These are phyloP conservation scores for Pagetopsis macropterus DNA, from an alignment of 2,797 vertebrate genomes.

Conservation along the genomic window DNA sequence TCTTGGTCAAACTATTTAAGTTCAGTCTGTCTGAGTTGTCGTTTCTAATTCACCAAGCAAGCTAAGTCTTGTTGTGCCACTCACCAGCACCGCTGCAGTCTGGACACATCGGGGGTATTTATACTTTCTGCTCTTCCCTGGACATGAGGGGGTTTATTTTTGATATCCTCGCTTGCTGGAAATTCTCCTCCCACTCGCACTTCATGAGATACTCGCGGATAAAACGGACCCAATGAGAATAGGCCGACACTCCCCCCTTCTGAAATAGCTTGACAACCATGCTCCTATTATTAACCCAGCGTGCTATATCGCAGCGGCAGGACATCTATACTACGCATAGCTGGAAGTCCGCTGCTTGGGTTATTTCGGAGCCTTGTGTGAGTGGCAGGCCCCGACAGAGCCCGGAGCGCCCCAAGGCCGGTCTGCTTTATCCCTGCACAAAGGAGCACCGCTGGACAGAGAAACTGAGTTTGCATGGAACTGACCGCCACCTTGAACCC, in stretches of 20 bases:
- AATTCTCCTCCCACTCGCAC: conserved; percentile 92
- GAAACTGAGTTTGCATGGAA: conserved; percentile 6
- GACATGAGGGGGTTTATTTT: conserved; percentile 94
- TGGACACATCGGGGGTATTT: conserved; percentile 88
- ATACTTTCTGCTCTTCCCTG: conserved; percentile 90
- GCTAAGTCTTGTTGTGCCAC: conserved; percentile 52
- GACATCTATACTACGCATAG: conserved; percentile 66
- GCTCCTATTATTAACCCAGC: conserved; percentile 81
- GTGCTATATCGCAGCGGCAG: conserved; percentile 52
- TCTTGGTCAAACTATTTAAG: conserved; percentile 45
- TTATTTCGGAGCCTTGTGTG: conserved; percentile 65
- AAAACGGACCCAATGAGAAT: conserved; percentile 88
- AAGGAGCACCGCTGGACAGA: conserved; percentile 35
- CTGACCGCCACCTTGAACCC: not conserved
- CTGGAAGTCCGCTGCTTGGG: conserved; percentile 60
- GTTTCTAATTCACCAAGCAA: conserved; percentile 26
- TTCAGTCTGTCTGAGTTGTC: conserved; percentile 31
- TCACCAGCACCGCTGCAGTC: conserved; percentile 75
- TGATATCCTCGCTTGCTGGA: conserved; percentile 87
- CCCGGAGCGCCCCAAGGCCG: not conserved
- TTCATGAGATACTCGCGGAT: conserved; percentile 83
- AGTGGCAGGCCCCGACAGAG: conserved; percentile 53
- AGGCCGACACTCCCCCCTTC: conserved; percentile 79
- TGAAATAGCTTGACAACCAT: conserved; percentile 68
- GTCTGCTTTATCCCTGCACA: conserved; percentile 44